Base-by-base conservation (phyloP, 2,797 vertebrate genomes). In the Microhierax caerulescens region DNA sequence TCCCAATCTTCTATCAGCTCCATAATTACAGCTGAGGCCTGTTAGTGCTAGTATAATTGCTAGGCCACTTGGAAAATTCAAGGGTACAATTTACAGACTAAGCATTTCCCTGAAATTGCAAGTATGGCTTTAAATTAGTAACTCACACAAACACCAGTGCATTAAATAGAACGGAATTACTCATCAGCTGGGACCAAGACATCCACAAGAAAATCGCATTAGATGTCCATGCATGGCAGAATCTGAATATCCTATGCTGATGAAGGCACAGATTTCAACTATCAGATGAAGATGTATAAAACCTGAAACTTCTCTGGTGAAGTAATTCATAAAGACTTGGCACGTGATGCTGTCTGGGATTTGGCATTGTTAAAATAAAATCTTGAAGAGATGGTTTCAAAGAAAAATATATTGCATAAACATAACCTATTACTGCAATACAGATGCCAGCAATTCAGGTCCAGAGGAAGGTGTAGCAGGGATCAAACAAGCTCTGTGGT, bases 401-500 rank as follows among this genome's bases (percentile, higher is more conserved):
- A 81, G 43, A 43, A 90, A 18, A 88, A 77, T 19, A 18, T 3
- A 32, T 83, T 85, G 83, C 53, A 67, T 28, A 85, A 90, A 64
- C 7, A 45, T 37, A 9, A 18, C 23, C 30, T 88, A 32, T 74
- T 45, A 77, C 32, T 75, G 36, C 48, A 93, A 34, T 19, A 50
- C 22, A 88, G 79, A 76, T 50, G 34, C 22, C 64, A 88, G 54
- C 2, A 5, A 64, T 22, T 28, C 19, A 8, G 25, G 32, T 43
- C 45, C 21, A 77, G 19, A 67, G 19, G 21, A 48, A 37, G 24
- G 39, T 48, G 36, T 5, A 61, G 36, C 13, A 37, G 24, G 18
- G 28, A 69, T 21, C 24, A 45, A 75, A 65, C 13, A 61, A 53
- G 5, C 15, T 50, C 48, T 63, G 24, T 0, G 0, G 15, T 56